Evolutionary conservation across 2,888 invertebrate genomes (phyloP).

Genomic region (Parthenolecanium corni): DNA sequence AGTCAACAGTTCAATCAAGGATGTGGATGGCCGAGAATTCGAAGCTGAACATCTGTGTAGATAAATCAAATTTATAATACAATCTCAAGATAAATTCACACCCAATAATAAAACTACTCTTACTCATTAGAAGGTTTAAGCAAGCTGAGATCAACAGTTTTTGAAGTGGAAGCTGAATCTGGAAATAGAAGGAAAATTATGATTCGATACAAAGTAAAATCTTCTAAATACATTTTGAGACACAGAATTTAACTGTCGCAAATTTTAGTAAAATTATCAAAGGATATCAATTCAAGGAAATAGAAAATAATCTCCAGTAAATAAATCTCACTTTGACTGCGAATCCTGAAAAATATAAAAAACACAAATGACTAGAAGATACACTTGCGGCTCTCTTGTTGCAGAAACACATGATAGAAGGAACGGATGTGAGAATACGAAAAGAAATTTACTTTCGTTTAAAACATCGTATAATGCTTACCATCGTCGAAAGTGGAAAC

Average conservation of each 20-base stretch:
- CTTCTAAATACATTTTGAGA: too few relatives aligned
- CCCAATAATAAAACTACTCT: neutral
- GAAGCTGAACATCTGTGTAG: neutral
- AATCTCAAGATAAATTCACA: too few relatives aligned
- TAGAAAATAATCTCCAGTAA: constrained; percentile 3
- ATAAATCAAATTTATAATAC: too few relatives aligned
- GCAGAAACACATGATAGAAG: neutral
- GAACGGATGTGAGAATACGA: neutral
- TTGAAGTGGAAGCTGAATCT: too few relatives aligned
- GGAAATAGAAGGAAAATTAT: too few relatives aligned
- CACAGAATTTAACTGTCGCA: too few relatives aligned
- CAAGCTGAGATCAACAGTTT: neutral
- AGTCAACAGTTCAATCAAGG: constrained; percentile 41
- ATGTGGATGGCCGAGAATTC: neutral
- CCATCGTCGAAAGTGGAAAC: neutral
- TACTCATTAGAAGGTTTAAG: neutral
- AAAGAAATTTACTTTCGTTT: too few relatives aligned
- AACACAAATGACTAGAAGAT: neutral
- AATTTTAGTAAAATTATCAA: neutral
- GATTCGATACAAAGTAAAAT: too few relatives aligned
- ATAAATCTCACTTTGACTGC: constrained; percentile 15
- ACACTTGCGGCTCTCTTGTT: too few relatives aligned
- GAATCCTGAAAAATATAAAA: constrained; percentile 22
- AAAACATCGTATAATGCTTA: too few relatives aligned
- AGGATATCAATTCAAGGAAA: constrained; percentile 12